These are phyloP conservation scores for Origma solitaria DNA, from an alignment of 2,113 vertebrate species.

Conservation along the genomic window DNA sequence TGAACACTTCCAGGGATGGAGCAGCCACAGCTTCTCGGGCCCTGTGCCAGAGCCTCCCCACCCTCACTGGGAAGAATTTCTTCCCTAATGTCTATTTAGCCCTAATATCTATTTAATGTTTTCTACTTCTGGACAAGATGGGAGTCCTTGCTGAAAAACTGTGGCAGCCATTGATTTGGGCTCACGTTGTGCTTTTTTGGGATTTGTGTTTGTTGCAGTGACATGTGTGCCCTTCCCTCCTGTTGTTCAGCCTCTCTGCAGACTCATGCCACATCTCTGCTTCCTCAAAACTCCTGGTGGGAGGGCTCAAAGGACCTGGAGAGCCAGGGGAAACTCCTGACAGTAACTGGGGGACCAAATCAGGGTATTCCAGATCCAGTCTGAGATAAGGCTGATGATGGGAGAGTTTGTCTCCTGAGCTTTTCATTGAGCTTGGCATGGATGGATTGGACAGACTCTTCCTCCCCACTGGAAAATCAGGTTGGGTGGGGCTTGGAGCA, in stretches of 20 bases:
- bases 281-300: background rate
- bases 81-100: background rate
- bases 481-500: background rate
- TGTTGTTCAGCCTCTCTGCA: background rate
- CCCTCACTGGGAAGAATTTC: background rate
- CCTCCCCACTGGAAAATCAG: background rate
- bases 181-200: background rate
- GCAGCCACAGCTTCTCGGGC: background rate
- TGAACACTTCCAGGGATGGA: background rate
- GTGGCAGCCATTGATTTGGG: background rate
- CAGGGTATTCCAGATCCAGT: background rate
- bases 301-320: background rate
- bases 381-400: background rate
- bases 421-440: background rate
- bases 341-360: background rate
- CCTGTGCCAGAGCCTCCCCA: background rate
- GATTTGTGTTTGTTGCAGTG: background rate
- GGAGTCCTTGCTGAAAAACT: background rate
- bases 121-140: background rate
- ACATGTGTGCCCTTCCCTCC: rapidly evolving
- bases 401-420: background rate
- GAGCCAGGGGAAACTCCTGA: rapidly evolving
- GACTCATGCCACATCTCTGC: background rate
- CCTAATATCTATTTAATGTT: background rate
- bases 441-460: background rate